Evolutionary conservation across 2,797 vertebrate species (phyloP).

Genomic region (Rhyacichthys aspro): DNA sequence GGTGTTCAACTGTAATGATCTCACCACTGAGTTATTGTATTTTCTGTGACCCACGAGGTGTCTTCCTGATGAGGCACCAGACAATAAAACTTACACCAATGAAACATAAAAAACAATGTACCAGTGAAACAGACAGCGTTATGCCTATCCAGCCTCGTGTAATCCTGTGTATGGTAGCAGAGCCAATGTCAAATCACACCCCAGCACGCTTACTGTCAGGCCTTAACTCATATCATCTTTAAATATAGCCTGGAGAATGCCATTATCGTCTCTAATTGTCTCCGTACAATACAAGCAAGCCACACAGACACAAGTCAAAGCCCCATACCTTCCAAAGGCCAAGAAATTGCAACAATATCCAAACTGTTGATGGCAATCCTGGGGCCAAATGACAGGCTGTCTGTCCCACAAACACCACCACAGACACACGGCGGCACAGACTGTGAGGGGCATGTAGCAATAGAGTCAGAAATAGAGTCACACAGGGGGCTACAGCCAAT

Average conservation of each 20-base stretch:
- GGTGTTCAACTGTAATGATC: no score
- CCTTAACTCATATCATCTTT: constrained; percentile 5
- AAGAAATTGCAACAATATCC: constrained; percentile 32
- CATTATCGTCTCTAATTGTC: neutral
- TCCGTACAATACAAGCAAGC: neutral
- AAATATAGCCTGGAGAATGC: constrained; percentile 30
- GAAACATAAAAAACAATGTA: neutral
- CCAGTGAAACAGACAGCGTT: neutral
- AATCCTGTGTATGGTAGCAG: constrained; percentile 3
- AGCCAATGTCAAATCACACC: constrained; percentile 24
- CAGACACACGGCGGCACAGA: constrained; percentile 31
- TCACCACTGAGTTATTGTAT: no score
- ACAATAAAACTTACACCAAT: no score
- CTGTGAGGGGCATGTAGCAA: constrained; percentile 40
- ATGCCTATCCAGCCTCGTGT: neutral
- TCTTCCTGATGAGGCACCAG: no score
- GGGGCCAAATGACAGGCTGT: constrained; percentile 41
- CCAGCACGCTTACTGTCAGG: constrained; percentile 1
- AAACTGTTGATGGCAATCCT: constrained; percentile 23
- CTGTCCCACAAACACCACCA: constrained; percentile 50
- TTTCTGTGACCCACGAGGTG: no score
- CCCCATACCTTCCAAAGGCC: constrained; percentile 51
- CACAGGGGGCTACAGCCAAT: constrained; percentile 53
- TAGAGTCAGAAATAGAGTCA: constrained; percentile 74
- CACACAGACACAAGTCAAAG: constrained; percentile 3